Evolutionary conservation across 2,797 vertebrate species (phyloP).

Genomic region (Harpagifer antarcticus): DNA sequence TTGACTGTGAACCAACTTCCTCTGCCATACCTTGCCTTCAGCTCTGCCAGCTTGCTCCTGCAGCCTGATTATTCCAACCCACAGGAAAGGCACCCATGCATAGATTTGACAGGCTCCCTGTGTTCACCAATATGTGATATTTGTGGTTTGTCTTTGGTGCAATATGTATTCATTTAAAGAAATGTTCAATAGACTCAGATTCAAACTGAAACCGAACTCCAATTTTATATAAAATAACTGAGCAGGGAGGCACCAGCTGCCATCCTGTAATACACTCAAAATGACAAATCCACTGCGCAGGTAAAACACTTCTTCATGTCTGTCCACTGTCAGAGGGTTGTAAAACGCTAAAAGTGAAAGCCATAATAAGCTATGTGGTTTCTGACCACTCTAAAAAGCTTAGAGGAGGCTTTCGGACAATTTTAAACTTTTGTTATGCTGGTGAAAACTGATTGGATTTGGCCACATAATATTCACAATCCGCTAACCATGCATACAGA

Average conservation of each 20-base stretch:
- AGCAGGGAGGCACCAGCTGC: constrained; percentile 21
- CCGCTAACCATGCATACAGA: neutral
- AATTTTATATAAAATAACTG: constrained; percentile 34
- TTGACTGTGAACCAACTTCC: constrained; percentile 75
- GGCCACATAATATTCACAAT: neutral
- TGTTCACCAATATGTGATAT: constrained; percentile 61
- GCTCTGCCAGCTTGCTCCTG: constrained; percentile 70
- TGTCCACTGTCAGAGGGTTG: constrained; percentile 22
- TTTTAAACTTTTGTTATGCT: constrained; percentile 24
- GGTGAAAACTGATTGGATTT: constrained; percentile 8
- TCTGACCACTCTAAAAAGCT: constrained; percentile 12
- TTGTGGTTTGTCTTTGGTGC: constrained; percentile 59
- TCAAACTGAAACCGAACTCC: constrained; percentile 41
- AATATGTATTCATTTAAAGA: constrained; percentile 66
- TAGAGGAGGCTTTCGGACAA: neutral
- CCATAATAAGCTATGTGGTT: neutral
- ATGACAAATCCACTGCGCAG: constrained; percentile 42
- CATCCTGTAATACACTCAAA: constrained; percentile 27
- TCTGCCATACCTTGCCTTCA: constrained; percentile 68
- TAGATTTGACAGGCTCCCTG: constrained; percentile 62
- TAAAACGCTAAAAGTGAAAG: constrained; percentile 35
- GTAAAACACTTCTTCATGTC: constrained; percentile 40
- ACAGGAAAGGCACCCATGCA: constrained; percentile 72
- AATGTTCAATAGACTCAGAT: constrained; percentile 49
- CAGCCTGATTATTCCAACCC: constrained; percentile 73